A percentile compares a stretch with the other conserved stretches of the same genome.
phyloP scores from a whole-genome alignment of 2,797 vertebrate genomes.

The Glyptemys insculpta region DNA sequence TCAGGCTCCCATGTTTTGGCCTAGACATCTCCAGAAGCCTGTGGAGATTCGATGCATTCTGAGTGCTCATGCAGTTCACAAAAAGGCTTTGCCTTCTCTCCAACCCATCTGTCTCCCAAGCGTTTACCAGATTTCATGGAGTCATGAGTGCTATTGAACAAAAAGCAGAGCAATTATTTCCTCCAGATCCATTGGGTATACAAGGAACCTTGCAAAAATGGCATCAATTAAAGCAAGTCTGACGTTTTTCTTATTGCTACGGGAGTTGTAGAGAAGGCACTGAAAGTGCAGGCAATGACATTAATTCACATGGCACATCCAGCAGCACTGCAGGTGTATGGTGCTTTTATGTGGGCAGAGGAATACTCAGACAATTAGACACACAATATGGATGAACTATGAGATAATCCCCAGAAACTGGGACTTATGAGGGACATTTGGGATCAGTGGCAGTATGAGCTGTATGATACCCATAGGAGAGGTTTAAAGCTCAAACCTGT shows the following conservation, averaged over 20 bases:
- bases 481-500: not conserved
- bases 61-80: accelerated
- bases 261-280: accelerated
- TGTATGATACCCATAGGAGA: not conserved
- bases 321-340: accelerated
- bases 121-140: accelerated
- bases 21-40: not conserved
- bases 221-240: not conserved
- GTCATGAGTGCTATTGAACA: not conserved
- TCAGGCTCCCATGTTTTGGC: not conserved
- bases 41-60: not conserved
- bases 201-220: slow-evolving; percentile 26
- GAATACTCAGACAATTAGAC: not conserved
- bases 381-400: not conserved
- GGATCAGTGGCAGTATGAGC: not conserved
- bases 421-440: not conserved
- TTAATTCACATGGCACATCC: slow-evolving; percentile 15
- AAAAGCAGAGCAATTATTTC: not conserved
- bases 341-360: accelerated
- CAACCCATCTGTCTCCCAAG: not conserved
- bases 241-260: not conserved
- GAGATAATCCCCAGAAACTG: accelerated
- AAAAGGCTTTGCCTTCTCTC: not conserved
- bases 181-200: not conserved
- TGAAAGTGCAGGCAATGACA: slow-evolving; percentile 29